Evolutionary conservation across 2,113 vertebrate species (phyloP), one percentile per base, ranked within the genome.

Genomic region (Ophthalmolycus amberensis): DNA sequence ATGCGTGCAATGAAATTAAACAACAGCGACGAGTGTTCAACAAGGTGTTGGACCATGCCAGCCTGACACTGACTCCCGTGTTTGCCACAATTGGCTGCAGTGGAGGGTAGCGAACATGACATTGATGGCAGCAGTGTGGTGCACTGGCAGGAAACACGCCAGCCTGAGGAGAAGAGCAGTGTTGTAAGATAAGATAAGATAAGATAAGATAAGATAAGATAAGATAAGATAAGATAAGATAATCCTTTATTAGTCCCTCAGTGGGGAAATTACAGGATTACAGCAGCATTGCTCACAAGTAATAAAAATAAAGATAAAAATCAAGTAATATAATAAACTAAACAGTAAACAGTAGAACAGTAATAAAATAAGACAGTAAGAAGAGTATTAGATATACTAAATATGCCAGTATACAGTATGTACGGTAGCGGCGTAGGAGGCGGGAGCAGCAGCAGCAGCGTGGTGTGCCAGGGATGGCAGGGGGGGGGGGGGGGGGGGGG

Each of bases 371-470:
- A n/a, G n/a, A n/a, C n/a, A n/a, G n/a, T n/a, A n/a, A n/a, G n/a
- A n/a, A n/a, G n/a, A n/a, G n/a, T n/a, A n/a, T n/a, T n/a, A n/a
- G n/a, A n/a, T n/a, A n/a, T n/a, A n/a, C n/a, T n/a, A n/a, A n/a
- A n/a, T n/a, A n/a, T n/a, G n/a, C n/a, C n/a, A n/a, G n/a, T n/a
- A n/a, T n/a, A n/a, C n/a, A n/a, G n/a, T n/a, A n/a, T 80, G 80
- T 82, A 46, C 73, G 46, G 88, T 64, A 86, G 85, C 80, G 32
- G 82, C 8, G 75, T 56, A 80, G 78, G 69, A 70, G 80, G 68
- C 18, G 3, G 44, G n/a, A n/a, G n/a, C n/a, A n/a, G 62, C 16
- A 15, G 83, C 52, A 16, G 44, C 44, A 5, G 67, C 14, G 79
- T 11, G 81, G 34, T 2, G 76, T 60, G 40, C 71, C 82, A 80